Evolutionary conservation across 2,797 vertebrate genomes (phyloP).

Genomic region (Lepilemur ruficaudatus): DNA sequence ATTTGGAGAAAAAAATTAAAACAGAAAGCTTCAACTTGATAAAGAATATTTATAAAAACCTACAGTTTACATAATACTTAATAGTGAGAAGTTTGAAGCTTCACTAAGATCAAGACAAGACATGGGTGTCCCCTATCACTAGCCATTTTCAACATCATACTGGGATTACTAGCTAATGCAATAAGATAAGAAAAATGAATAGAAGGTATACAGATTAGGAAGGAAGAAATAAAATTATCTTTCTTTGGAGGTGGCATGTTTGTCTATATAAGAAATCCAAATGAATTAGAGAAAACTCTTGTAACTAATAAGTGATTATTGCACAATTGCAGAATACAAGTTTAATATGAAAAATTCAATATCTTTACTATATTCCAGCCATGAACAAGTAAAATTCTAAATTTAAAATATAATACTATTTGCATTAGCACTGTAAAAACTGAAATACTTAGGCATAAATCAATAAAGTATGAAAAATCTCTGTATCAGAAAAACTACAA

Average conservation of each 20-base stretch:
- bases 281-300: not conserved
- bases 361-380: not conserved
- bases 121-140: not conserved
- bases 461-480: not conserved
- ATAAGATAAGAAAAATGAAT: not conserved
- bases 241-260: not conserved
- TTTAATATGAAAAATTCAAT: not conserved
- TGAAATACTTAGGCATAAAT: not conserved
- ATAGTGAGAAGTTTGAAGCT: not conserved
- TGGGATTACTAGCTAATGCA: not conserved
- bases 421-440: not conserved
- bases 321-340: not conserved
- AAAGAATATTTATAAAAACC: not conserved
- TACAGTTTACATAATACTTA: not conserved
- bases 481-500: not conserved
- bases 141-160: not conserved
- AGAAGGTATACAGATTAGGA: not conserved
- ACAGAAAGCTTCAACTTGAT: not conserved
- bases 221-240: not conserved
- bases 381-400: not conserved
- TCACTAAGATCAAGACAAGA: not conserved
- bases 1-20: not conserved
- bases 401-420: not conserved
- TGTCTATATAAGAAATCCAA: not conserved
- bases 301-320: not conserved